These are phyloP conservation scores for Arbacia lixula DNA, from an alignment of 53 echinoderm and acorn worm genomes.

Conservation along the genomic window DNA sequence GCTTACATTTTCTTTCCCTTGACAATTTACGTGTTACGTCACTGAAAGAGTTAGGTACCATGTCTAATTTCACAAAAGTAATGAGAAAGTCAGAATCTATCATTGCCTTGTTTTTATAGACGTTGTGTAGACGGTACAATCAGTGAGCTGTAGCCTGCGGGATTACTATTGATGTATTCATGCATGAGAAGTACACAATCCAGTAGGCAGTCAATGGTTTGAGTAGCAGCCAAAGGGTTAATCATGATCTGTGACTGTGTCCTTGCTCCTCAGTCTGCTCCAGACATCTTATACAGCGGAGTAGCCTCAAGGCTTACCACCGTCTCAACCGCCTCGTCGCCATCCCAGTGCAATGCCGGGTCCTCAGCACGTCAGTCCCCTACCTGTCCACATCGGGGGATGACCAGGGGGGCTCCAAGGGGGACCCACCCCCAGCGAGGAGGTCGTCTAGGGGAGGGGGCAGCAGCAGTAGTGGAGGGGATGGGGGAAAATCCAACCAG, in stretches of 20 bases:
- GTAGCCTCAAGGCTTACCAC: conserved; percentile 9
- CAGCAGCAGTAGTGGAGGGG: conserved; percentile 49
- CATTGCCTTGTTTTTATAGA: too few relatives aligned
- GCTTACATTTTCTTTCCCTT: too few relatives aligned
- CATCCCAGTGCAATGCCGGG: conserved; percentile 42
- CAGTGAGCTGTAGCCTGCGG: neutral
- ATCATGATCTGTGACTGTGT: too few relatives aligned
- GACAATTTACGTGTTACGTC: too few relatives aligned
- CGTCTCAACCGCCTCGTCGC: neutral
- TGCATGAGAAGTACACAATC: too few relatives aligned
- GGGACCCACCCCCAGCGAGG: conserved; percentile 2
- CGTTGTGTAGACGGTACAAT: too few relatives aligned
- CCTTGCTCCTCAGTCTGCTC: conserved; percentile 7
- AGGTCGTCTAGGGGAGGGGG: conserved; percentile 17
- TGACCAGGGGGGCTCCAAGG: neutral
- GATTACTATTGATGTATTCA: neutral
- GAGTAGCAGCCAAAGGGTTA: too few relatives aligned
- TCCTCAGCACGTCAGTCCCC: conserved; percentile 28
- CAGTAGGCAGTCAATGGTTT: too few relatives aligned
- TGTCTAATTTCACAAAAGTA: too few relatives aligned
- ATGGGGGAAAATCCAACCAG: conserved; percentile 76
- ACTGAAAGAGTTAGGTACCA: too few relatives aligned
- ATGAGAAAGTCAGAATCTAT: too few relatives aligned
- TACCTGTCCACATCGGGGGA: conserved; percentile 19
- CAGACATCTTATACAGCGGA: conserved; percentile 42